Base-by-base conservation (phyloP, 1,140 invertebrate species). In the Phenacoccus solenopsis region DNA sequence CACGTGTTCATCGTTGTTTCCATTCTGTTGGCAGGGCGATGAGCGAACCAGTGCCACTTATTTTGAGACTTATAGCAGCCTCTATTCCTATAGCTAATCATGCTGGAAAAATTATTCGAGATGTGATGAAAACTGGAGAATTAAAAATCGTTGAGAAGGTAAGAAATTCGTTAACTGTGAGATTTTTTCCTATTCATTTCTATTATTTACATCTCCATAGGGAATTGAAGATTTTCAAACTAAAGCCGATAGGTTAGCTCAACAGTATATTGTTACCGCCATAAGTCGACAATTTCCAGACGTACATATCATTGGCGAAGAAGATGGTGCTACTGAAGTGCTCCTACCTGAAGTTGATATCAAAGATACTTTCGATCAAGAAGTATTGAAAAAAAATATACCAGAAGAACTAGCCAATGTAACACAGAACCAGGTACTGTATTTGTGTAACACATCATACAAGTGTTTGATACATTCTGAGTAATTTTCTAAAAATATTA, bases 181-280 rank as follows among this genome's bases (percentile, higher is more conserved):
- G n/a, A 38, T 10, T 38, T 38, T 38, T 38, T 38, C n/a, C 9
- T 10, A 38, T n/a, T 38, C 32, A 22, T 25, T 72, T 25, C 67
- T 49, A 21, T 10, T 22, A 30, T 22, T 57, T 20, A n/a, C 24
- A 25, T 69, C 24, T 9, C 64, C 59, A 32, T 38, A 71, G 67
- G 70, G 70, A 25, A 61, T 69, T 27, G 90, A 94, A 84, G 96
- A 99, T 82, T 83, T 95, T 21, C 96, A 98, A 83, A 99, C 97
- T 5, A 93, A 98, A 83, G 97, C 96, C 3, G 97, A 99, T 79
- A 83, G 96, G 73, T 90, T 89, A 56, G 95, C 93, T 3, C 95
- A 98, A 80, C 84, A 85, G 73, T 96, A 91, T 77, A 98, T 99
- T 72, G 85, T 98, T 57, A 85, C 89, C 22, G 94, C 93, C 0